Evolutionary conservation across 2,797 vertebrate species (phyloP).

Genomic region (Chlorospingus semifuscus): DNA sequence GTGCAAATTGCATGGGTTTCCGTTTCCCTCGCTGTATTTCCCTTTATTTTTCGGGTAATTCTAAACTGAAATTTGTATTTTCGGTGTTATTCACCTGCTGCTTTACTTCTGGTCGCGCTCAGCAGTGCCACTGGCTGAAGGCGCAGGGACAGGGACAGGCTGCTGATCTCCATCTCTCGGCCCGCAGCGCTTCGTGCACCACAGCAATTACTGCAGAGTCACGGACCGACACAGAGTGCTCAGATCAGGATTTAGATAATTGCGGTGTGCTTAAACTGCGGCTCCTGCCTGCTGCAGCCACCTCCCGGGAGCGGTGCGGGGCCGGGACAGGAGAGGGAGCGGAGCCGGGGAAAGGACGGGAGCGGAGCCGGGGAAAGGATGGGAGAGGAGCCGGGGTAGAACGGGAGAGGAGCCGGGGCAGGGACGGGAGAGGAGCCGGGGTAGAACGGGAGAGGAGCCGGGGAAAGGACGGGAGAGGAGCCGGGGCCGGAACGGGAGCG

Average conservation of each 20-base stretch:
- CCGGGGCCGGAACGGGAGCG: neutral
- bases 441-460: no score
- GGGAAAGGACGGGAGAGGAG: no score
- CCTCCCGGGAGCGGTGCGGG: neutral
- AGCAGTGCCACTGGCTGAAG: neutral
- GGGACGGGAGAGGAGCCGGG: no score
- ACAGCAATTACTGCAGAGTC: neutral
- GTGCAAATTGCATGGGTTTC: neutral
- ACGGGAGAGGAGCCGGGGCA: no score
- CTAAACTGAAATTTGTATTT: neutral
- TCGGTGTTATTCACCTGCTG: neutral
- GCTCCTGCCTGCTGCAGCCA: neutral
- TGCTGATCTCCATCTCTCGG: rapidly evolving
- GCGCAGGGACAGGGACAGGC: rapidly evolving
- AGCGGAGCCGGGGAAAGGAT: no score
- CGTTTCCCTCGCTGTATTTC: neutral
- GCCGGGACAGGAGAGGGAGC: neutral
- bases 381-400: rapidly evolving
- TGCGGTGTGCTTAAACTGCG: neutral
- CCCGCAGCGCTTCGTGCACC: neutral
- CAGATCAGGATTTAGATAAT: neutral
- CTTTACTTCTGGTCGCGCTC: neutral
- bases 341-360: no score
- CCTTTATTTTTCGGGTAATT: neutral
- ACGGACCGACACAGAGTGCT: neutral